Percentiles rank a stretch among this genome's conserved stretches.
phyloP scores from a whole-genome alignment of 2,113 vertebrate species.

The Campylorhamphus procurvoides region DNA sequence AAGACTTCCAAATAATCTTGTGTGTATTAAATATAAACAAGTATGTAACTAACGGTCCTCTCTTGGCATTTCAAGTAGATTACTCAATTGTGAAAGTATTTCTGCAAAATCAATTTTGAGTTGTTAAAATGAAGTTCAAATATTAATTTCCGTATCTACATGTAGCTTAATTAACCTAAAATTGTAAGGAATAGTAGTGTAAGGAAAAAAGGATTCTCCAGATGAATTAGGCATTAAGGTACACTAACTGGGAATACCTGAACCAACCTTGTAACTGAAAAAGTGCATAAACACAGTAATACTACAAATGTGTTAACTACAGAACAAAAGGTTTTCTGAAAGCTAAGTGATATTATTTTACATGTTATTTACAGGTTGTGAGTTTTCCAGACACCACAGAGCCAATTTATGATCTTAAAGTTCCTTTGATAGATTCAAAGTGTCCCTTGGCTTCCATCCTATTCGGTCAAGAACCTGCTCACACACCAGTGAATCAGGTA shows the following conservation, averaged over 20 bases:
- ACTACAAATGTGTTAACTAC: conserved; percentile 77
- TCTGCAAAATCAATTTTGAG: conserved; percentile 42
- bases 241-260: conserved; percentile 65
- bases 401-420: conserved; percentile 43
- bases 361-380: conserved; percentile 73
- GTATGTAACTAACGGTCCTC: conserved; percentile 18
- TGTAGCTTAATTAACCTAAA: conserved; percentile 76
- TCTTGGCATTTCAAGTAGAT: conserved; percentile 61
- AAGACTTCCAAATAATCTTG: conserved; percentile 46
- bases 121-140: conserved; percentile 65
- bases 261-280: conserved; percentile 74
- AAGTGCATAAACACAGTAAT: conserved; percentile 83
- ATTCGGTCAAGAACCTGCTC: neutral
- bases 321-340: conserved; percentile 63
- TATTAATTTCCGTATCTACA: conserved; percentile 66
- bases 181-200: conserved; percentile 70
- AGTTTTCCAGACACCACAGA: conserved; percentile 66
- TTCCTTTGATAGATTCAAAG: conserved; percentile 10
- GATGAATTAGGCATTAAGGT: conserved; percentile 59
- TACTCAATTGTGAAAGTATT: conserved; percentile 41
- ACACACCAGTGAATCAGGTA: neutral
- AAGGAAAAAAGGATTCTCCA: conserved; percentile 56
- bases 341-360: conserved; percentile 63
- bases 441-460: conserved; percentile 20
- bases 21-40: conserved; percentile 66